phyloP scores from a whole-genome alignment of 2,888 invertebrate genomes.

The Nasonia oneida region DNA sequence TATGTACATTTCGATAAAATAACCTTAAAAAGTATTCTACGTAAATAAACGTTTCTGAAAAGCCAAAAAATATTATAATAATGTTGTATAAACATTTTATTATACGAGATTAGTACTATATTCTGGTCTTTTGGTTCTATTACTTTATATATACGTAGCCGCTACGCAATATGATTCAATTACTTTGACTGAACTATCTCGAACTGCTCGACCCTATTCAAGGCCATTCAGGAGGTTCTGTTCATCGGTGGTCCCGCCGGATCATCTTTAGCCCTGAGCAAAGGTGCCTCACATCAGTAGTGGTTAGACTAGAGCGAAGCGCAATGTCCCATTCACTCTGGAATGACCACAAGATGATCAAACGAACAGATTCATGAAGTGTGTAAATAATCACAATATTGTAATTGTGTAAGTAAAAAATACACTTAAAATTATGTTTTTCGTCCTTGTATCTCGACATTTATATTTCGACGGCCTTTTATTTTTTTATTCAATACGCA shows the following conservation, averaged over 20 bases:
- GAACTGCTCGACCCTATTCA: constrained; percentile 6
- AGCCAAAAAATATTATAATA: too few species aligned
- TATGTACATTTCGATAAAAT: too few species aligned
- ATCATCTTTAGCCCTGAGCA: background rate
- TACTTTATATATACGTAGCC: background rate
- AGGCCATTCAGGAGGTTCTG: constrained; percentile 15
- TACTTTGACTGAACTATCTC: background rate
- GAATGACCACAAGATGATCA: constrained; percentile 21
- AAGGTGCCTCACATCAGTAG: background rate
- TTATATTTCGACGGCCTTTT: too few species aligned
- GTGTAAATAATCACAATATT: too few species aligned
- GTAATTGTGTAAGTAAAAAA: too few species aligned
- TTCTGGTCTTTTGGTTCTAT: background rate
- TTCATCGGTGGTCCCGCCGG: background rate
- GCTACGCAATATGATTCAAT: constrained; percentile 35
- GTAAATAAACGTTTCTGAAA: too few species aligned
- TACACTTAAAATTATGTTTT: too few species aligned
- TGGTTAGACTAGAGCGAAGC: background rate
- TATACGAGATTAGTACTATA: too few species aligned
- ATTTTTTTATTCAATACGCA: too few species aligned
- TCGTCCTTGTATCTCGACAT: too few species aligned
- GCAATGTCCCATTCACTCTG: constrained; percentile 33
- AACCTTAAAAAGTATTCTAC: too few species aligned
- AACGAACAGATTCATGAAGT: background rate
- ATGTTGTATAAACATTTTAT: too few species aligned